These are phyloP conservation scores for Cephus pulcher DNA, from an alignment of 2,888 invertebrate species.

Conservation along the genomic window DNA sequence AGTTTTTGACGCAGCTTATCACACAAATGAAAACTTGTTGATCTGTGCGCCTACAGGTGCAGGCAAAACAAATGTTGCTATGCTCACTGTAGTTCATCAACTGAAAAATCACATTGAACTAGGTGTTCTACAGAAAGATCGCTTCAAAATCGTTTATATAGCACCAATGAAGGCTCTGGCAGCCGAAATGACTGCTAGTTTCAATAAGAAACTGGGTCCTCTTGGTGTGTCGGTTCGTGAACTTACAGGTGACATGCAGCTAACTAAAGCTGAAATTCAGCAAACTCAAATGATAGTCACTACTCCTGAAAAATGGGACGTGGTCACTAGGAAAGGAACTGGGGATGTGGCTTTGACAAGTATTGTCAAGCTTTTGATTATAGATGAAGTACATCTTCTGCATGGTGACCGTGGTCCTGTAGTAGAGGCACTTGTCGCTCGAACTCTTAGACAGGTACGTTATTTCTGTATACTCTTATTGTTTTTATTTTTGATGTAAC, in stretches of 20 bases:
- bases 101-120: slow-evolving; percentile 86
- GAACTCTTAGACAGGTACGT: slow-evolving; percentile 86
- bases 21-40: slow-evolving; percentile 95
- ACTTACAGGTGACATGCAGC: slow-evolving; percentile 97
- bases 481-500: not conserved
- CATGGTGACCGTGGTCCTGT: slow-evolving; percentile 98
- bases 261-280: slow-evolving; percentile 92
- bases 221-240: slow-evolving; percentile 89
- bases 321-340: slow-evolving; percentile 94
- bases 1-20: slow-evolving; percentile 95
- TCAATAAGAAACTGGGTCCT: slow-evolving; percentile 82
- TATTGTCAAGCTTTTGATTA: slow-evolving; percentile 92
- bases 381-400: slow-evolving; percentile 96
- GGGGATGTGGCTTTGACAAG: slow-evolving; percentile 91
- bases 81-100: slow-evolving; percentile 91
- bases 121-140: slow-evolving; percentile 86
- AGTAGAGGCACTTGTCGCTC: slow-evolving; percentile 95
- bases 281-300: slow-evolving; percentile 98
- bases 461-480: slow-evolving; percentile 14
- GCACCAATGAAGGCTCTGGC: slow-evolving; percentile 99
- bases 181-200: slow-evolving; percentile 97
- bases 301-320: slow-evolving; percentile 99
- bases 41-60: slow-evolving; percentile 99
- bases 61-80: slow-evolving; percentile 98
- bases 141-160: slow-evolving; percentile 98